Conservation (phyloP, 1,140 invertebrate species). For the Dinoponera quadriceps region DNA sequence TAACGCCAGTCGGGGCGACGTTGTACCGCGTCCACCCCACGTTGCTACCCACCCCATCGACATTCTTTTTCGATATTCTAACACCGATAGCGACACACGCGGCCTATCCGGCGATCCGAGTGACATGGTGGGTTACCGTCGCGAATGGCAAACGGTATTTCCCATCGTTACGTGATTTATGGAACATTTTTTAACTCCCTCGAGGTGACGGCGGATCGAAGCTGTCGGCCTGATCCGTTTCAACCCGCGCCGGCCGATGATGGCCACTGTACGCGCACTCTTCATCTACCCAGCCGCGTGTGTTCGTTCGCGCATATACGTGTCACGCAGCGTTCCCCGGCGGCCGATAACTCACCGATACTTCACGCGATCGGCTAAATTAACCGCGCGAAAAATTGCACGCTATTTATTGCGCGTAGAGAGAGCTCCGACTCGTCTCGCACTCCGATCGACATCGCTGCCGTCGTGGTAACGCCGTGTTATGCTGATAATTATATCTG, state of each 20-base stretch:
- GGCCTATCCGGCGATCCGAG: slow-evolving; percentile 23
- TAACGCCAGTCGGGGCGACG: neutral
- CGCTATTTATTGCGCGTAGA: slow-evolving; percentile 69
- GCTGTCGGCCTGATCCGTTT: slow-evolving; percentile 63
- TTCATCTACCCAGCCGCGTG: neutral
- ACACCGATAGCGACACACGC: slow-evolving; percentile 31
- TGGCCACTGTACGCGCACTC: slow-evolving; percentile 49
- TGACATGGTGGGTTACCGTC: slow-evolving; percentile 53
- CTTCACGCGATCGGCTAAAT: slow-evolving; percentile 69
- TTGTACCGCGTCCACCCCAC: neutral
- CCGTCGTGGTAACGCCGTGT: neutral
- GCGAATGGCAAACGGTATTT: slow-evolving; percentile 76
- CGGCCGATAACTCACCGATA: slow-evolving; percentile 60
- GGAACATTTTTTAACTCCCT: slow-evolving; percentile 80
- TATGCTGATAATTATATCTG: slow-evolving; percentile 27
- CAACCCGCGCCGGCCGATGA: slow-evolving; percentile 55
- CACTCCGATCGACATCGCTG: slow-evolving; percentile 5
- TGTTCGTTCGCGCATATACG: slow-evolving; percentile 30
- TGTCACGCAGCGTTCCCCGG: slow-evolving; percentile 57
- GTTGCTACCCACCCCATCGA: neutral
- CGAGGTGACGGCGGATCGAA: slow-evolving; percentile 69
- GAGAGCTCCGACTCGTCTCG: slow-evolving; percentile 7
- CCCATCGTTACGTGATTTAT: slow-evolving; percentile 82
- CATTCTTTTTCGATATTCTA: slow-evolving; percentile 42
- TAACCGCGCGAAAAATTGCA: slow-evolving; percentile 67